Evolutionary conservation across 1,140 invertebrate genomes (phyloP), one percentile per base, ranked within the genome.

Genomic region (Lepeophtheirus salmonis): DNA sequence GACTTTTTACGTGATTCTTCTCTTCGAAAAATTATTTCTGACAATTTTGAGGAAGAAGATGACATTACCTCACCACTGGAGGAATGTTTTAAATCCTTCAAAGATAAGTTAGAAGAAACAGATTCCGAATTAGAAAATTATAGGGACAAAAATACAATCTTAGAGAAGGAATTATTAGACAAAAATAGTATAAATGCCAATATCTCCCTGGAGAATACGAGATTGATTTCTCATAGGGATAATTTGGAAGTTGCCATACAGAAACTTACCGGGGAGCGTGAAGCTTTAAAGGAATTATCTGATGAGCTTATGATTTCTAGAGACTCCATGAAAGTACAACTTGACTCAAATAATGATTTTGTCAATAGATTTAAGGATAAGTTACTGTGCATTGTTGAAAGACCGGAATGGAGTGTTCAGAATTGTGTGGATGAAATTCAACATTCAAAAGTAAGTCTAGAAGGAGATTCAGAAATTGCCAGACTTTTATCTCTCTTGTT

Each of bases 11-110:
- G n/a, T 16, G 50, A 52, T 18, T 18, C 50, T 16, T 18, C n/a
- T 22, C 50, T 52, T 52, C 50, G 50, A 52, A 10, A 52, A 4
- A 18, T 52, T 16, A 18, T 16, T 22, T 52, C 50, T 4, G n/a
- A 22, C 16, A 16, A 52, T 22, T 41, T 22, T 16, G 21, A 18
- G n/a, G 50, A 52, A 22, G n/a, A 18, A 52, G n/a, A 52, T 6
- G n/a, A 52, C 21, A 22, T 22, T 21, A 52, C n/a, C 30, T 41
- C 30, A 6, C 50, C n/a, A 4, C 50, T 18, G n/a, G 50, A 52
- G n/a, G 50, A 52, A 16, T 16, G n/a, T 52, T 52, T 52, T 16
- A 52, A 52, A 21, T 52, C 21, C n/a, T 52, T 52, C 16, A 22
- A 52, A 10, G 50, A 52, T 16, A 52, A 52, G 20, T 22, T 52